These are phyloP conservation scores for Montipora capitata DNA, from an alignment of 92 coral and sea anemone genomes.

Conservation along the genomic window DNA sequence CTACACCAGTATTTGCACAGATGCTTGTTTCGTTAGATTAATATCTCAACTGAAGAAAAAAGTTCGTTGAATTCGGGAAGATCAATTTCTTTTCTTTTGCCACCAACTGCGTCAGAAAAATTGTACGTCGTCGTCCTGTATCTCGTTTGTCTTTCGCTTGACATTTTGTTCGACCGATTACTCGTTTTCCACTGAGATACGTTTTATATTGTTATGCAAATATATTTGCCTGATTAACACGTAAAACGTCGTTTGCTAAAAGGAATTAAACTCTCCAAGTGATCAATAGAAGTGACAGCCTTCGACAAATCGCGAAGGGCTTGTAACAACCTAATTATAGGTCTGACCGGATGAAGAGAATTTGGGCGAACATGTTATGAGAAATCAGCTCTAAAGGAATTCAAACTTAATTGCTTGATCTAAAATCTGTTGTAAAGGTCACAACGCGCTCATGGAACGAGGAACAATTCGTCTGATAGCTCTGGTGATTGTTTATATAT, in stretches of 20 bases:
- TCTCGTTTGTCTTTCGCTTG: too few species aligned
- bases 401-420: not conserved
- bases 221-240: slow-evolving; percentile 19
- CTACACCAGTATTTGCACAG: slow-evolving; percentile 25
- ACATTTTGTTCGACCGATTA: not conserved
- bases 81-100: too few species aligned
- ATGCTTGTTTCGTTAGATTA: too few species aligned
- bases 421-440: not conserved
- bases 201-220: slow-evolving; percentile 37
- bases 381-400: not conserved
- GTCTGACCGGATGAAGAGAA: slow-evolving; percentile 28
- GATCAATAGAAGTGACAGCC: slow-evolving; percentile 22
- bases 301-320: not conserved
- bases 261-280: slow-evolving; percentile 26
- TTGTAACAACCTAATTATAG: slow-evolving; percentile 58
- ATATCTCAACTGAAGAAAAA: too few species aligned
- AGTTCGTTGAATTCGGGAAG: too few species aligned
- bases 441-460: slow-evolving; percentile 78
- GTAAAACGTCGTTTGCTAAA: slow-evolving; percentile 1
- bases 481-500: slow-evolving; percentile 84
- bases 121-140: too few species aligned
- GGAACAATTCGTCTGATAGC: slow-evolving; percentile 88
- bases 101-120: too few species aligned
- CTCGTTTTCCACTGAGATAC: not conserved
- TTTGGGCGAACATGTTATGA: not conserved